phyloP scores from a whole-genome alignment of 2,797 vertebrate species.

The Phoxinus dragarum region DNA sequence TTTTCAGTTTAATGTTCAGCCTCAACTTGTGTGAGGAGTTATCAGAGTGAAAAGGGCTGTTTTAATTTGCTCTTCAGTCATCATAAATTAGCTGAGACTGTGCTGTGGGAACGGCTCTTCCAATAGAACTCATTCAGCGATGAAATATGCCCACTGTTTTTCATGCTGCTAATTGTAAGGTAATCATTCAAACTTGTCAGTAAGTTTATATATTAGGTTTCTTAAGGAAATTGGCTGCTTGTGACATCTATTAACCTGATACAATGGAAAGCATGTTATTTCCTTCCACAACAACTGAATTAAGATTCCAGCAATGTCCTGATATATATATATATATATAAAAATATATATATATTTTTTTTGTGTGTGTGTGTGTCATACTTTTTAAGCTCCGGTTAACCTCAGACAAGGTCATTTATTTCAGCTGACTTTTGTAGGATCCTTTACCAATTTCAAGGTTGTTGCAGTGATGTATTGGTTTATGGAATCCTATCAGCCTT shows the following conservation, averaged over 20 bases:
- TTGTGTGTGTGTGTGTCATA: too few species aligned
- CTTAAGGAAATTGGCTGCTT: neutral
- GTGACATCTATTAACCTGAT: conserved; percentile 36
- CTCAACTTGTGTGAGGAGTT: neutral
- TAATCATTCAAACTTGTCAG: conserved; percentile 30
- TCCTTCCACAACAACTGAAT: conserved; percentile 18
- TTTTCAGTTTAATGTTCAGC: conserved; percentile 8
- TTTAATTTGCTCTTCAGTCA: conserved; percentile 7
- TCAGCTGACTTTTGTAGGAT: conserved; percentile 22
- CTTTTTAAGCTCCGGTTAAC: conserved; percentile 30
- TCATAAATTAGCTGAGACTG: conserved; percentile 2
- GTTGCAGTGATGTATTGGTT: conserved; percentile 55
- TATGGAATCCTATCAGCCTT: conserved; percentile 54
- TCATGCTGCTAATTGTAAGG: conserved; percentile 15
- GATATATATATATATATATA: too few species aligned
- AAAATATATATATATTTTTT: too few species aligned
- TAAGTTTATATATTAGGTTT: neutral
- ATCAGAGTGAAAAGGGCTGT: neutral
- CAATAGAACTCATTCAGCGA: neutral
- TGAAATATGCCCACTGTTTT: conserved; percentile 15
- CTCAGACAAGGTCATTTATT: conserved; percentile 58
- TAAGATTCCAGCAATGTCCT: conserved; percentile 25
- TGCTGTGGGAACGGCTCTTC: neutral
- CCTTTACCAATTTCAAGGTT: conserved; percentile 47
- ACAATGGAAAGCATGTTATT: conserved; percentile 21